Base-by-base conservation (phyloP, 2,888 invertebrate genomes). In the Drosophila neonasuta region DNA sequence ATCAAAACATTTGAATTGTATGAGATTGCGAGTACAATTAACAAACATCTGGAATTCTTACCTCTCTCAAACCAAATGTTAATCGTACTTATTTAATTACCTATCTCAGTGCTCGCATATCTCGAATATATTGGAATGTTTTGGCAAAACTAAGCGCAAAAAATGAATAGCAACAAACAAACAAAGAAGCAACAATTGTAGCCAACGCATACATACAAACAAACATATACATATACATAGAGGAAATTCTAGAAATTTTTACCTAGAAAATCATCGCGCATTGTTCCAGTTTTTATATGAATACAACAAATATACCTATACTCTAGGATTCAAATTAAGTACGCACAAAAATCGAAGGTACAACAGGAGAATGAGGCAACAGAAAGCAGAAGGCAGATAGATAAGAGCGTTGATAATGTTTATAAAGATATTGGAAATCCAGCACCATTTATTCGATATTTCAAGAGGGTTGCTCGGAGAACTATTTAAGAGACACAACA, bases 251-350 rank as follows among this genome's bases (percentile, higher is more conserved):
- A 69, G 86, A 50, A 36, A 45, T 71, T 85, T 82, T 81, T 45
- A 70, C 44, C 80, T 74, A 77, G 76, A 66, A 65, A 44, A 51
- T 62, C 64, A 73, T 70, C 24, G 56, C 68, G 76, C 75, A 77
- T 77, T 81, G 74, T 84, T 84, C 69, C 79, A 86, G 79, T 81
- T 81, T 79, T 81, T 56, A 80, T 83, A 80, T 67, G 63, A 59
- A 63, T 60, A 68, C 17, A 51, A 34, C 7, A 52, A 51, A 54
- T 68, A 73, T 71, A 71, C 49, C 67, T 54, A 67, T 77, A 78
- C 69, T 66, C 80, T 79, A 80, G 81, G 68, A 84, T 68, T 78
- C 59, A 67, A 84, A 81, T 64, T 68, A 68, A 64, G 63, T 68
- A 74, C 81, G 87, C 87, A 81, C 87, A 81, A 84, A 76, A 68